Evolutionary conservation across 1,140 invertebrate genomes (phyloP), one percentile per base, ranked within the genome.

Genomic region (Holcopasites calliopsidis): DNA sequence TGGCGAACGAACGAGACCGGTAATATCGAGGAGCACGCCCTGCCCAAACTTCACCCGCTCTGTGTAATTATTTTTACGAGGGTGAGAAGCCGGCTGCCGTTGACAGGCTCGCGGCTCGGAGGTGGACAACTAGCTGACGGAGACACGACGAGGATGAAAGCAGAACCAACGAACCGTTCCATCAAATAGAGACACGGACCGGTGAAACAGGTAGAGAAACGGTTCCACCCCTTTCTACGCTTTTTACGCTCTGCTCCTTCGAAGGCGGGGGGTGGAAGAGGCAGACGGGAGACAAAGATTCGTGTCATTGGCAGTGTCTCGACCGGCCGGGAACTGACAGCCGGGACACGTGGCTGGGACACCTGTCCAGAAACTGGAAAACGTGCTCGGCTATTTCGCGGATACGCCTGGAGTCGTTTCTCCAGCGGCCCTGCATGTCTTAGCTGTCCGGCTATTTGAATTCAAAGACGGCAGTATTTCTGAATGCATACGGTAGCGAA

Each of bases 31-130:
- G 52, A 69, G 42, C n/a, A n/a, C n/a, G 47, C 61, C 58, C 55
- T 42, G 57, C 76, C n/a, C 61, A 55, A 60, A 55, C 80, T 60
- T 75, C 65, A 54, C 50, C 61, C 23, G 31, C 47, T 54, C 79
- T 83, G 83, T 66, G 87, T 90, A 91, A 90, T 91, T 91, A 91
- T 90, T 91, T 90, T 91, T 89, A 84, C 85, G 84, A 85, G 88
- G 88, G 85, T 86, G 87, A 88, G 88, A 87, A 79, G 88, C 78
- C 80, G 68, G 40, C 90, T 90, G 90, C 71, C 80, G 83, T 72
- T 91, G 90, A 91, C 89, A 91, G 90, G 76, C 77, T 72, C 83
- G 76, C 80, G 76, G 75, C 74, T 55, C 55, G 76, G 82, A 73
- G 58, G 61, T 47, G 52, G 72, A 78, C 76, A 74, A 72, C 77